Evolutionary conservation across 2,888 invertebrate species (phyloP), one percentile per base, ranked within the genome.

Genomic region (Hirtodrosophila histrioides): DNA sequence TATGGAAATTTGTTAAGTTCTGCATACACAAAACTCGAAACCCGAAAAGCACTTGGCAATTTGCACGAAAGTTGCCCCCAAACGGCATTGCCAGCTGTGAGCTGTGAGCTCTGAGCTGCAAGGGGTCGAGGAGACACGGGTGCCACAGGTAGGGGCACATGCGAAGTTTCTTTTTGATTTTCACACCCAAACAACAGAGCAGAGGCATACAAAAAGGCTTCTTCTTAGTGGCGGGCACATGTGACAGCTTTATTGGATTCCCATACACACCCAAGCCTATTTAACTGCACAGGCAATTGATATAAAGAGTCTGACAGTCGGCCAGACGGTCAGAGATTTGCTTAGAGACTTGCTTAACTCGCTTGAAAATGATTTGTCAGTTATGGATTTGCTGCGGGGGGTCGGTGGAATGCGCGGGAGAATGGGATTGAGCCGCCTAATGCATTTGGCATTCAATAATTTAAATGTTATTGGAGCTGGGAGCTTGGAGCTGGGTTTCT

Each of bases 1-100:
- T 83, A 86, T 83, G 85, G 87, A 83, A 83, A 83, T 83, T 83
- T 86, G 83, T 83, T 81, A 81, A 84, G 85, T 86, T 86, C 80
- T 86, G 86, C 77, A 80, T 77, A 86, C 79, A 84, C 69, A 70
- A 73, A 70, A 74, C 66, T 70, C 58, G 58, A 74, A 68, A 68
- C 62, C 76, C 66, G 62, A 74, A 81, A 86, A 81, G 70, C 74
- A 74, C 74, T 74, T 71, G 72, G 74, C 74, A 75, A 86, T 79
- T 81, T 86, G 81, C 86, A 86, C 84, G 81, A 81, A 81, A 79
- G 84, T 71, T 73, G 77, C 67, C 60, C 57, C 75, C 66, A 71
- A 74, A 71, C 71, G 65, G 75, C 74, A 70, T 66, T 65, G 62
- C 75, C 57, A 70, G 64, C 55, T 64, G 63, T 35, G 53, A 39